Base-by-base conservation (phyloP, 2,113 vertebrate species). In the Perca fluviatilis region DNA sequence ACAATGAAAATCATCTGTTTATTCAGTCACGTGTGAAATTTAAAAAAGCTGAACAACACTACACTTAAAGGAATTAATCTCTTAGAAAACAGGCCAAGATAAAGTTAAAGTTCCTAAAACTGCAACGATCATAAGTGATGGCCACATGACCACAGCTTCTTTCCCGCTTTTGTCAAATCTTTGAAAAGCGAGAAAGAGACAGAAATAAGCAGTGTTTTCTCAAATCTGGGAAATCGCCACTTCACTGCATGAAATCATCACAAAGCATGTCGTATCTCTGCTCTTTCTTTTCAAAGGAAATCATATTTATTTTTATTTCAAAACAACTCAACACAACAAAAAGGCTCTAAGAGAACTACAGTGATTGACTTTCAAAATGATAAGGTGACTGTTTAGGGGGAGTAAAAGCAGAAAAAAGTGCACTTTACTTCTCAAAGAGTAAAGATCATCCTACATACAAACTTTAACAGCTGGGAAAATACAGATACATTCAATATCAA, bases 381-480 rank as follows among this genome's bases (percentile, higher is more conserved):
- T 80, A 79, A 90, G 60, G 88, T 73, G 80, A 83, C 46, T 65
- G 72, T 77, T 76, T 33, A 62, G 83, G 61, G 69, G 21, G 46
- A 6, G 78, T 85, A 85, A 93, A 92, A 92, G 91, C 91, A 88
- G 93, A 89, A 84, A 92, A 33, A 93, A 96, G 95, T 95, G 95
- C 95, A 96, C 94, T 95, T 96, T 91, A 95, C 89, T 69, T 92
- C 91, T 91, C 88, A 91, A 88, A 92, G 87, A 95, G 88, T 91
- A 90, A 94, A 88, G 89, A 85, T 92, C 88, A 77, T 93, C 88
- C 84, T 92, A 94, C 83, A 87, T 94, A 93, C 88, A 92, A 93
- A 94, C 79, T 89, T 93, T 86, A 87, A 92, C 87, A 89, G 92
- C 88, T 92, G 91, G 91, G 88, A 91, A 95, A 93, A 86, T 93